Conservation (phyloP, 2,888 invertebrate genomes). For the Linnaemya tessellans region DNA sequence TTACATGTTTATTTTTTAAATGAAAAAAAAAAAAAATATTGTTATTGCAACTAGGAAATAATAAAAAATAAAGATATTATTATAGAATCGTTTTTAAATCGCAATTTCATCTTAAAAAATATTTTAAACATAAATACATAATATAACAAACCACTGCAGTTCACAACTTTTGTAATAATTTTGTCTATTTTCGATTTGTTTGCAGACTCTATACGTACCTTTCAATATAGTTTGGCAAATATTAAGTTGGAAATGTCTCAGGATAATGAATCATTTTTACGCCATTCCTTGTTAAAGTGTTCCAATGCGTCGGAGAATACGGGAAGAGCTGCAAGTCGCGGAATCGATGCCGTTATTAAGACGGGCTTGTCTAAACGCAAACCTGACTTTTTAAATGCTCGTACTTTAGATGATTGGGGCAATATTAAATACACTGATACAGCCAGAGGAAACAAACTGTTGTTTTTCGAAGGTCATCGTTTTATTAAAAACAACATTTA, state of each 20-base stretch:
- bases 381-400: slow-evolving; percentile 76
- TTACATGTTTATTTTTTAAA: slow-evolving; percentile 8
- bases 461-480: slow-evolving; percentile 82
- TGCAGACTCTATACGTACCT: slow-evolving; percentile 71
- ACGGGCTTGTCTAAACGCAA: slow-evolving; percentile 75
- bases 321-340: neutral
- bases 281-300: slow-evolving; percentile 57
- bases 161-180: neutral
- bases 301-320: slow-evolving; percentile 1
- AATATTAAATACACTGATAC: slow-evolving; percentile 79
- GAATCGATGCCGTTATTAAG: slow-evolving; percentile 64
- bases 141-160: neutral
- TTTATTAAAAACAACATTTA: slow-evolving; percentile 83
- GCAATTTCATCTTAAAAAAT: neutral
- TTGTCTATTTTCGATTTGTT: slow-evolving; percentile 32
- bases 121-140: neutral
- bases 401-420: slow-evolving; percentile 79
- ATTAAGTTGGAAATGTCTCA: slow-evolving; percentile 69
- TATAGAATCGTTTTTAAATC: slow-evolving; percentile 12
- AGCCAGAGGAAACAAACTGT: slow-evolving; percentile 80
- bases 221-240: slow-evolving; percentile 72
- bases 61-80: slow-evolving; percentile 10
- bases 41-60: slow-evolving; percentile 24
- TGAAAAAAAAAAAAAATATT: slow-evolving; percentile 3
- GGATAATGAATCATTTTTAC: slow-evolving; percentile 71